These are phyloP conservation scores for Apomyelois bistriatella DNA, from an alignment of 2,888 invertebrate species.

Conservation along the genomic window DNA sequence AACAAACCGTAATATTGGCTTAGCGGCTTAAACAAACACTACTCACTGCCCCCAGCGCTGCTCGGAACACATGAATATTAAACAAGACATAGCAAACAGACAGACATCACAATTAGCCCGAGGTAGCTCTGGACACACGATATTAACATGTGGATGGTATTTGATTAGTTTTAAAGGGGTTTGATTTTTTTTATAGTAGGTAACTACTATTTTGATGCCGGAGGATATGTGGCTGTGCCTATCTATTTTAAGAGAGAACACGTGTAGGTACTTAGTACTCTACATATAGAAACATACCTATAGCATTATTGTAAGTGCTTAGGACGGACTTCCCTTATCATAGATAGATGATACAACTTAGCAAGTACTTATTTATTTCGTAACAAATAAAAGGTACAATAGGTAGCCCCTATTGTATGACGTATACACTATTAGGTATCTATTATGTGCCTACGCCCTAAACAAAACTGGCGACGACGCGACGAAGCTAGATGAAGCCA, in stretches of 20 bases:
- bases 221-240: background rate
- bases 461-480: too few species aligned
- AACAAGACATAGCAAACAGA: conserved; percentile 47
- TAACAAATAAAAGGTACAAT: too few species aligned
- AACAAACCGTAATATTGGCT: conserved; percentile 55
- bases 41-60: conserved; percentile 37
- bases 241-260: background rate
- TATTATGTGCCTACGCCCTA: too few species aligned
- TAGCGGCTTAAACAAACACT: conserved; percentile 54
- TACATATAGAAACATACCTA: too few species aligned
- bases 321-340: too few species aligned
- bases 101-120: conserved; percentile 62
- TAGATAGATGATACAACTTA: too few species aligned
- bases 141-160: conserved; percentile 31
- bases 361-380: too few species aligned
- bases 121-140: conserved; percentile 43
- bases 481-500: too few species aligned
- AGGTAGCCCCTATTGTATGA: too few species aligned
- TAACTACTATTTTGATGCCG: background rate
- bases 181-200: conserved; percentile 11
- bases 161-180: conserved; percentile 27
- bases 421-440: too few species aligned
- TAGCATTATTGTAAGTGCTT: too few species aligned
- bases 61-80: conserved; percentile 48
- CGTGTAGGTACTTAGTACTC: too few species aligned